Base-by-base conservation (phyloP, 2,888 invertebrate genomes). In the Perithous albicinctus region DNA sequence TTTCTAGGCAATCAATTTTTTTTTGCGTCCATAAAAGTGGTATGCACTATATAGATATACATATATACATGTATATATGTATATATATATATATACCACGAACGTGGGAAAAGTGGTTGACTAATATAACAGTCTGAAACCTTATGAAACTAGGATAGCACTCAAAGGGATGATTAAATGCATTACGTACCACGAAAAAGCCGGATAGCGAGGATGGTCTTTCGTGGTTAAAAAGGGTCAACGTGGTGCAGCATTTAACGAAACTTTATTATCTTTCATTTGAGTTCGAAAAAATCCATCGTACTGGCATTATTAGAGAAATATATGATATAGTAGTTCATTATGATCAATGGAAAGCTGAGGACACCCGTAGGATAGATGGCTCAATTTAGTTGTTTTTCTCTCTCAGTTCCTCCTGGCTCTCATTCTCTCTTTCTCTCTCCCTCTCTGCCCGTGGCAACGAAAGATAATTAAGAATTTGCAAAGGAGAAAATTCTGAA, bases 401-500 rank as follows among this genome's bases (percentile, higher is more conserved):
- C 54, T 51, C 56, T 75, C 8, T 23, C 41, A 5, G 23, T 41
- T 38, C 67, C 46, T 46, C 5, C 64, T 15, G 20, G 32, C 29
- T 23, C 46, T 67, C 38, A 43, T n/a, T n/a, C 35, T 46, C 64
- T 64, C 75, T 56, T 32, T 26, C 46, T 4, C 56, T 29, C 26
- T 63, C 26, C 20, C 32, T 69, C 35, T 64, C 35, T 59, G 80
- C 76, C 80, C 41, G 66, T 72, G 80, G 80, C 80, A 80, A 72
- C 76, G 76, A 77, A 73, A 80, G 80, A 80, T 80, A 80, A 80
- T 80, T 80, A 80, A 76, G 80, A 80, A 76, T 80, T 80, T 77
- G 66, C 18, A 61, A 41, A 41, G 51, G 59, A 61, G 59, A 76
- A 80, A 80, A 77, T 80, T 77, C 66, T 67, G 80, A 76, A 67